phyloP scores from a whole-genome alignment of 2,888 invertebrate genomes.

The Drosophila tanythrix region DNA sequence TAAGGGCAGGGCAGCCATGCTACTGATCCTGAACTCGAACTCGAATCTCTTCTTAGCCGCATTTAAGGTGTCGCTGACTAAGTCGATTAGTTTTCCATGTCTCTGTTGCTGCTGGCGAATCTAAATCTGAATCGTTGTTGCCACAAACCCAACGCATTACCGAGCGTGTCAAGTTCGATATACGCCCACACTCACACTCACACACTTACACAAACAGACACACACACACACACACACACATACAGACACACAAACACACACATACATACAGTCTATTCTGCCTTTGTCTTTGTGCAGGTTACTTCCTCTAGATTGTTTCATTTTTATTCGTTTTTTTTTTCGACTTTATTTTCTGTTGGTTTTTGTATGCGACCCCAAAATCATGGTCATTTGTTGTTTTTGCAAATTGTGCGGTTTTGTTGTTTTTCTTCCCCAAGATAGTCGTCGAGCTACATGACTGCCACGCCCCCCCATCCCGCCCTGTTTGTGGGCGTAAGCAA shows the following conservation, averaged over 20 bases:
- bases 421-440: constrained; percentile 34
- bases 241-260: neutral
- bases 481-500: constrained; percentile 61
- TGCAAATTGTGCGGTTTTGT: constrained; percentile 78
- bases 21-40: neutral
- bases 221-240: constrained; percentile 8
- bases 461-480: neutral
- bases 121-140: constrained; percentile 35
- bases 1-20: neutral
- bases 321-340: constrained; percentile 20
- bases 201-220: constrained; percentile 17
- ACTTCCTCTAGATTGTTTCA: constrained; percentile 20
- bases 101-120: constrained; percentile 18
- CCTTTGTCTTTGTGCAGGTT: constrained; percentile 37
- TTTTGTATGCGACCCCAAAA: constrained; percentile 57
- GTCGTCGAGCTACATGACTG: constrained; percentile 8
- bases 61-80: constrained; percentile 75
- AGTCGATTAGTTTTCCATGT: constrained; percentile 69
- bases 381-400: constrained; percentile 70
- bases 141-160: constrained; percentile 70
- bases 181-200: constrained; percentile 49
- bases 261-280: constrained; percentile 22
- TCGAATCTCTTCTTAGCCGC: constrained; percentile 24
- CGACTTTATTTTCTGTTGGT: constrained; percentile 28
- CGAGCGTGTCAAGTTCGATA: constrained; percentile 70